Base-by-base conservation (phyloP, 2,797 vertebrate species). In the Gallirallus australis region DNA sequence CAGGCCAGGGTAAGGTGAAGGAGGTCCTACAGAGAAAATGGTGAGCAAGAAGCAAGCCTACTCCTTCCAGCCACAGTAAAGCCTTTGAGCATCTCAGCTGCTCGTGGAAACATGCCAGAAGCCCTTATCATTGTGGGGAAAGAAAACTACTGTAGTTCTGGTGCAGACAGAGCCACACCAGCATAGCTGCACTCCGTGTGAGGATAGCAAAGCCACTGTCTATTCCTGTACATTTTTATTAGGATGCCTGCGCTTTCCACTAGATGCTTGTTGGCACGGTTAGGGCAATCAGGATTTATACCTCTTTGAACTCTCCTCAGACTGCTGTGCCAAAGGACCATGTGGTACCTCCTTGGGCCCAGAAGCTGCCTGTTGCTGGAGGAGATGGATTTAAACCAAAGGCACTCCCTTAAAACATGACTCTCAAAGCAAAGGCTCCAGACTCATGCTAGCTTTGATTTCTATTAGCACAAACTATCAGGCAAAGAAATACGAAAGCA, bases 51-150 rank as follows among this genome's bases (percentile, higher is more conserved):
- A 60, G 82, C 56, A 48, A 82, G 31, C 14, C 47, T 33, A 17
- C 60, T 60, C 31, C 68, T 87, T 73, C 56, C 42, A 79, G 77
- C 68, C 66, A 56, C 60, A 84, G 37, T 8, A 27, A 76, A 88
- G 86, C 33, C 35, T 92, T 53, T 12, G 73, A 89, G 80, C 31
- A 54, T 35, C 80, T 90, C 92, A 86, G 80, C 86, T 89, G 88
- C 15, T 45, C 39, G 3, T 73, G 80, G 86, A 96, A 71, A 20
- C 20, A 42, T 70, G 90, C 92, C 94, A 94, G 71, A 76, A 79
- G 39, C 35, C 65, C 90, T 95, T 93, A 95, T 86, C 94, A 42
- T 24, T 1, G 0, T 10, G 56, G 31, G 50, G 80, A 45, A 78
- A 47, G 30, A 78, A 78, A 21, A n/a, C 90, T 83, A 16, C 72